phyloP scores from a whole-genome alignment of 2,888 invertebrate genomes.

The Mimumesa dahlbomi region DNA sequence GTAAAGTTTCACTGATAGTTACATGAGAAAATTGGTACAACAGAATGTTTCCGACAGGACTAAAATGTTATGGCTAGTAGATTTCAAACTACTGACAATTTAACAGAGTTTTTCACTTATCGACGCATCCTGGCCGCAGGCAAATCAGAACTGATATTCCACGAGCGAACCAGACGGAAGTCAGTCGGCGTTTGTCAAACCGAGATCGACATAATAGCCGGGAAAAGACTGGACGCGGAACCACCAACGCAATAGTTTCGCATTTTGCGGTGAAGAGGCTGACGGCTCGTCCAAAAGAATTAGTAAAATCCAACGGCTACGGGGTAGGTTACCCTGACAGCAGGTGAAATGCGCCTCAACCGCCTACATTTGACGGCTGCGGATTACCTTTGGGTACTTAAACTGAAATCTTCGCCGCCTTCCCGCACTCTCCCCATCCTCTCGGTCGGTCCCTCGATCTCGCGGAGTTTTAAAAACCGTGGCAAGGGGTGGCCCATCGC shows the following conservation, averaged over 20 bases:
- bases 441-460: slow-evolving; percentile 33
- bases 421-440: slow-evolving; percentile 14
- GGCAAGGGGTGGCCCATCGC: slow-evolving; percentile 77
- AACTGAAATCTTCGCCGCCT: slow-evolving; percentile 66
- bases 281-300: slow-evolving; percentile 58
- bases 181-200: slow-evolving; percentile 6
- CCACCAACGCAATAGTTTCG: slow-evolving; percentile 21
- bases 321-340: slow-evolving; percentile 60
- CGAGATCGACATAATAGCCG: slow-evolving; percentile 33
- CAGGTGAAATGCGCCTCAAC: slow-evolving; percentile 72
- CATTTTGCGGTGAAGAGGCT: slow-evolving; percentile 35
- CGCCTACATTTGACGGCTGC: slow-evolving; percentile 76
- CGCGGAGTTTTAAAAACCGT: slow-evolving; percentile 67
- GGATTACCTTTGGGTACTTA: slow-evolving; percentile 69
- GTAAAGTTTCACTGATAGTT: too few species aligned
- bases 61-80: too few species aligned
- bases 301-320: slow-evolving; percentile 66
- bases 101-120: slow-evolving; percentile 1
- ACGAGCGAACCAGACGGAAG: background rate
- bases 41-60: too few species aligned
- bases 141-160: background rate
- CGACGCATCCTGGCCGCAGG: background rate
- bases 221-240: slow-evolving; percentile 17
- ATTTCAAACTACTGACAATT: too few species aligned
- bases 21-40: too few species aligned